Evolutionary conservation across 2,113 vertebrate genomes (phyloP).

Genomic region (Benitochromis conjunctus): DNA sequence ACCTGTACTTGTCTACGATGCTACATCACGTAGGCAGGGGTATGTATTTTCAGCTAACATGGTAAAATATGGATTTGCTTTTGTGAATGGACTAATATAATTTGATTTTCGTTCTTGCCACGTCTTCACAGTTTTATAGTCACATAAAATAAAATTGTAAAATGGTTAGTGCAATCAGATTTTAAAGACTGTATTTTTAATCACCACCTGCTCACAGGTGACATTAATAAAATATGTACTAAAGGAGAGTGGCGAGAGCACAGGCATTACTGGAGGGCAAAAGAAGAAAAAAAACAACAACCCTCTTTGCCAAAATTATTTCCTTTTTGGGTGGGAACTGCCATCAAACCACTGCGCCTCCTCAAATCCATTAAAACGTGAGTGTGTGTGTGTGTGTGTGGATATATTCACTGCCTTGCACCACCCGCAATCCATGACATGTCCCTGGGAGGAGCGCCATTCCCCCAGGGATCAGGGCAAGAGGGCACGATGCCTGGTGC

Average conservation of each 20-base stretch:
- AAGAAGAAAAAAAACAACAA: neutral
- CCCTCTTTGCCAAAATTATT: slow-evolving; percentile 4
- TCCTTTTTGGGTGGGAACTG: neutral
- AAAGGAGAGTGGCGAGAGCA: neutral
- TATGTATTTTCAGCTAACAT: neutral
- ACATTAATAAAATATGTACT: neutral
- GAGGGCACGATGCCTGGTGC: slow-evolving; percentile 52
- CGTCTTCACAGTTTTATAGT: neutral
- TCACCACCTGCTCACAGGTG: neutral
- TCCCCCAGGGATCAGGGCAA: slow-evolving; percentile 61
- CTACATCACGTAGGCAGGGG: slow-evolving; percentile 9
- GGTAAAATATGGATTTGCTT: neutral
- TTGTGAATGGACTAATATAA: neutral
- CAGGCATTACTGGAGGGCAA: slow-evolving; percentile 8
- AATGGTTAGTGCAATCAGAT: neutral
- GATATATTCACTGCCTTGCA: slow-evolving; percentile 37
- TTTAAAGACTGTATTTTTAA: neutral
- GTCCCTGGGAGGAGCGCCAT: slow-evolving; percentile 18
- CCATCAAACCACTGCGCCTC: slow-evolving; percentile 9
- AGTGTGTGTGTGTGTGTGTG: neutral
- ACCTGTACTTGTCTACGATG: slow-evolving; percentile 32
- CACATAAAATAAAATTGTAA: neutral
- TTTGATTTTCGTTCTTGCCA: neutral
- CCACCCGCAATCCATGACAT: slow-evolving; percentile 35
- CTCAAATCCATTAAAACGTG: slow-evolving; percentile 16